A percentile compares a stretch with the other conserved stretches of the same genome.
Evolutionary conservation across 2,888 invertebrate species (phyloP).

Genomic region (Drosophila nr. medialis): DNA sequence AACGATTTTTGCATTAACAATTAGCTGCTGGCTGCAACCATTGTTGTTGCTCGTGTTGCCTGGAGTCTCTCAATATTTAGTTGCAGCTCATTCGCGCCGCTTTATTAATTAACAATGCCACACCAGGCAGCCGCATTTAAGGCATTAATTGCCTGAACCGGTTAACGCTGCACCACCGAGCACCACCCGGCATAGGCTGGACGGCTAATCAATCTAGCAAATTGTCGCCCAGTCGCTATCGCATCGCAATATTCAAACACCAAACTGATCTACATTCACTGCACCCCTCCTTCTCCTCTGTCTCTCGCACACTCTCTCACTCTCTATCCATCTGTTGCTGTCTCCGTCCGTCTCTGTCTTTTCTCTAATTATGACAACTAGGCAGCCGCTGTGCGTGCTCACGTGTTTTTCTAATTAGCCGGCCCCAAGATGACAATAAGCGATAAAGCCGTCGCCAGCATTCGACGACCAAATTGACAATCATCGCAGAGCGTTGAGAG

Average conservation of each 20-base stretch:
- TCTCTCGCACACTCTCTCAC: constrained; percentile 8
- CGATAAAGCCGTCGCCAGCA: constrained; percentile 73
- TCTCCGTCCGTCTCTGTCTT: constrained; percentile 17
- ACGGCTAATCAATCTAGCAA: constrained; percentile 80
- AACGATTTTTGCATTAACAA: constrained; percentile 80
- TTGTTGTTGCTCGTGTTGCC: constrained; percentile 2
- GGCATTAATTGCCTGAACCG: constrained; percentile 76
- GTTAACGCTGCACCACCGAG: constrained; percentile 36
- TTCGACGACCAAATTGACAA: constrained; percentile 77
- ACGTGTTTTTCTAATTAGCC: constrained; percentile 78
- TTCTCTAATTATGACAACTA: constrained; percentile 79
- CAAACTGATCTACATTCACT: constrained; percentile 27
- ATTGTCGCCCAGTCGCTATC: constrained; percentile 73
- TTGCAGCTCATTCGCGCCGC: constrained; percentile 56
- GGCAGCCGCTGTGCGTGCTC: constrained; percentile 73
- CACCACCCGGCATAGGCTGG: constrained; percentile 42
- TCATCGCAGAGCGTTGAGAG: constrained; percentile 56
- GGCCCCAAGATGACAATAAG: constrained; percentile 68
- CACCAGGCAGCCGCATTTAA: constrained; percentile 77
- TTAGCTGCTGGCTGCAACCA: constrained; percentile 41
- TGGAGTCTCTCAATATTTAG: constrained; percentile 1
- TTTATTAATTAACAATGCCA: constrained; percentile 80
- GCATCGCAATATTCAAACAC: constrained; percentile 54
- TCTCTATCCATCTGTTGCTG: constrained; percentile 1
- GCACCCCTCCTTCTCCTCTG: background rate